These are phyloP conservation scores for Lycopodina hypogea DNA, from an alignment of 37 sponge, comb jelly and placozoan species.

Conservation along the genomic window DNA sequence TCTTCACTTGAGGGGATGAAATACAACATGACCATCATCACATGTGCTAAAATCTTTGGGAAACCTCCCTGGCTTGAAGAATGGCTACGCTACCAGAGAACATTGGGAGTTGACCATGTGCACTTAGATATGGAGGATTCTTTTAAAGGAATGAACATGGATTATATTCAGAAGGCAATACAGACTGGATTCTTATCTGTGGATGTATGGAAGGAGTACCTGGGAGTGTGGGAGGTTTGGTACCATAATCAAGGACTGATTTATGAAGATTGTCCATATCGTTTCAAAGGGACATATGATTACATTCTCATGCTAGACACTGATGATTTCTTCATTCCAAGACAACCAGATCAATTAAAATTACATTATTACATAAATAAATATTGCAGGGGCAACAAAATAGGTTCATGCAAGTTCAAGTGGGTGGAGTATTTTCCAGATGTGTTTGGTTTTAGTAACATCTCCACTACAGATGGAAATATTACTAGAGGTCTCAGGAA, in stretches of 20 bases:
- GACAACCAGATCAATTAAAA: not conserved
- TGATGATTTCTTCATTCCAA: constrained; percentile 26
- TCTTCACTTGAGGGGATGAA: not conserved
- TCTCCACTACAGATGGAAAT: constrained; percentile 11
- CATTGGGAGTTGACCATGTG: constrained; percentile 23
- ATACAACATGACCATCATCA: constrained; percentile 10
- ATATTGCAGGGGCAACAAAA: constrained; percentile 7
- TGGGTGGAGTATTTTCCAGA: constrained; percentile 32
- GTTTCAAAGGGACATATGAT: constrained; percentile 24
- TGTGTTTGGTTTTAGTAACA: not conserved
- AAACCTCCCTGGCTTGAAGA: constrained; percentile 17
- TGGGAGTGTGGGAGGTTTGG: constrained; percentile 1
- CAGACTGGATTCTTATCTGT: constrained; percentile 24
- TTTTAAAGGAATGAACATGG: not conserved
- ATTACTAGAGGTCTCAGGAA: not conserved
- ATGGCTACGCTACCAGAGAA: constrained; percentile 25
- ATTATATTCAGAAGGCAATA: constrained; percentile 3
- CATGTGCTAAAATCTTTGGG: constrained; percentile 12
- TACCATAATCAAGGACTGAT: constrained; percentile 30
- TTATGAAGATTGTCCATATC: constrained; percentile 29
- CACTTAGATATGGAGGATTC: constrained; percentile 16
- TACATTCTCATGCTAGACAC: constrained; percentile 17
- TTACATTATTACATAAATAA: constrained; percentile 34
- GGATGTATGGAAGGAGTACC: constrained; percentile 11
- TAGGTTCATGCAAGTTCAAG: constrained; percentile 30